Conservation (phyloP, 23 tunicate species). For the Oikopleura vanhoeffeni region DNA sequence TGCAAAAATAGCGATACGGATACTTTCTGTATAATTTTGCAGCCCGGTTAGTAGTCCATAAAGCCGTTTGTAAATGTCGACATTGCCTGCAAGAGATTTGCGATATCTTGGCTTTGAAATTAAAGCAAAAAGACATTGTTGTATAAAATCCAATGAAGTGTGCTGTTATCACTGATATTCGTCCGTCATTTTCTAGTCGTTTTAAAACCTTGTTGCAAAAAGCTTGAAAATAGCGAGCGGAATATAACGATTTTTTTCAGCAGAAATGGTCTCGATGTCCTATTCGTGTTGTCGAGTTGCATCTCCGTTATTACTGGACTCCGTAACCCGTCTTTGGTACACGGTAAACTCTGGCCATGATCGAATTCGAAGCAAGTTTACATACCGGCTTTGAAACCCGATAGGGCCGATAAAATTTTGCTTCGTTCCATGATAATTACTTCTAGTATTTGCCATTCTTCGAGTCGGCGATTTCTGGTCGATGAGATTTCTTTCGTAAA, state of each 20-base stretch:
- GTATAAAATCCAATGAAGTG: neutral
- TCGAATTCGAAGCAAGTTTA: neutral
- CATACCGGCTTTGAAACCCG: neutral
- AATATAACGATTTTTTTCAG: neutral
- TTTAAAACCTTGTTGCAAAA: neutral
- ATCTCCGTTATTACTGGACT: neutral
- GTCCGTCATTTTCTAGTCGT: neutral
- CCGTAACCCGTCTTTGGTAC: neutral
- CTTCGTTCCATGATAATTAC: neutral
- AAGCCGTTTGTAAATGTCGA: neutral
- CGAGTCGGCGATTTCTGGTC: neutral
- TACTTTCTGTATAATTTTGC: neutral
- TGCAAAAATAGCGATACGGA: neutral
- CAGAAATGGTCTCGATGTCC: neutral
- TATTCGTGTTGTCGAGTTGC: neutral
- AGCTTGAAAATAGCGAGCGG: neutral
- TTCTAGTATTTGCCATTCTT: neutral
- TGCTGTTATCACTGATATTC: neutral
- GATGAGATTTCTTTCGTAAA: neutral
- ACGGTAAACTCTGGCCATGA: neutral
- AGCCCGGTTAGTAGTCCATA: neutral
- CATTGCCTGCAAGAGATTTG: neutral
- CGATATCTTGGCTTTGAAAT: neutral
- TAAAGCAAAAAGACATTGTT: neutral
- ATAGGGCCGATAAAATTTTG: neutral